Base-by-base conservation (phyloP, 2,888 invertebrate genomes). In the Drosophila fulvimacula region DNA sequence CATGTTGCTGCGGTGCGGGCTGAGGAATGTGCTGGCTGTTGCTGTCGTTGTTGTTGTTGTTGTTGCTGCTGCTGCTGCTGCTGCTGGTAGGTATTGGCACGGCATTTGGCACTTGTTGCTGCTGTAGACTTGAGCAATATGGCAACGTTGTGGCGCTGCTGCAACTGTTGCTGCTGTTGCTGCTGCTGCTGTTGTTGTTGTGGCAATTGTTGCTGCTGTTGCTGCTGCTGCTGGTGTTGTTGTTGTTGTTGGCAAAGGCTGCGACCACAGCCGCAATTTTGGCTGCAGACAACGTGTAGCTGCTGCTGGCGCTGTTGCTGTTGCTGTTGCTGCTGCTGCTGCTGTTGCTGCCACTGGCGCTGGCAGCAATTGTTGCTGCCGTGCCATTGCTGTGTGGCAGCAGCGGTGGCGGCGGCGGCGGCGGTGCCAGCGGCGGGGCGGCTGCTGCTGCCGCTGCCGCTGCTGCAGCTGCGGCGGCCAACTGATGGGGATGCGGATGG, bases 261-360 rank as follows among this genome's bases (percentile, higher is more conserved):
- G 88, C 85, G 36, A 89, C 91, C 21, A 86, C 90, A 53, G 90
- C 88, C 0, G 82, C 81, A 41, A 90, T 79, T 57, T 90, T 70
- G 21, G 61, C 67, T 41, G 76, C 62, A n/a, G 73, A 57, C 34
- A 65, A n/a, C 15, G 61, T 48, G 38, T 42, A 60, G 73, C 41
- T 56, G 61, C 24, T 52, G 51, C 34, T 30, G n/a, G n/a, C n/a
- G 27, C 48, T 42, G 64, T 19, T 36, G 34, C 15, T 36, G 34
- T n/a, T n/a, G 27, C 48, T 42, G 64, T 19, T 36, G 34, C 15
- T 36, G 34, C 13, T 32, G 32, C 3, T 36, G 71, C 15, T 15
- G 53, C 55, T 51, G 57, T 39, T n/a, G 57, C 70, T 27, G n/a
- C 46, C 15, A 9, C 10, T 44, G 15, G 5, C 15, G 32, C 38